Evolutionary conservation across 2,797 vertebrate species (phyloP).

Genomic region (Galago senegalensis): DNA sequence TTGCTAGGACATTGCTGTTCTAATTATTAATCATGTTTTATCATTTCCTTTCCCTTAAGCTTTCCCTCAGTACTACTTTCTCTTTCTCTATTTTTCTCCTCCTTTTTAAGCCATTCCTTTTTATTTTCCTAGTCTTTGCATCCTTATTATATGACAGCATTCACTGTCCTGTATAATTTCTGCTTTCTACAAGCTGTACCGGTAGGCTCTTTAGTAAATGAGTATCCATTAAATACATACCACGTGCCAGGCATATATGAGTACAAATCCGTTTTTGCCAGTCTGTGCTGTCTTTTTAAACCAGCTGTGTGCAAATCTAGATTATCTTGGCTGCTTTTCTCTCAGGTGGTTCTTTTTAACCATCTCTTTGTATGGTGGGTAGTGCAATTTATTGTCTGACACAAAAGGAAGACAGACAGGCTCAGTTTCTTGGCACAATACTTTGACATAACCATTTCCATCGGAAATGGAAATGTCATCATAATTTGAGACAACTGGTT

Average conservation of each 20-base stretch:
- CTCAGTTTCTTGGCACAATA: neutral
- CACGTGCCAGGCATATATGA: neutral
- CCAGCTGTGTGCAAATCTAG: neutral
- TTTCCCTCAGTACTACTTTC: neutral
- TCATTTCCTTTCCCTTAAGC: neutral
- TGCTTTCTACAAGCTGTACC: neutral
- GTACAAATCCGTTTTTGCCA: neutral
- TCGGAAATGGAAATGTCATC: neutral
- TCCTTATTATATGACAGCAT: neutral
- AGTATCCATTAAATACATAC: constrained; percentile 48
- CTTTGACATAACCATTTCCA: neutral
- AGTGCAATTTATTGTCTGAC: constrained; percentile 33
- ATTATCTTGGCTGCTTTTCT: neutral
- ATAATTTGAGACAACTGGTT: neutral
- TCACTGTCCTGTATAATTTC: neutral
- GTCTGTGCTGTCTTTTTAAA: neutral
- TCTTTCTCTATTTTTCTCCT: neutral
- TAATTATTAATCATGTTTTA: neutral
- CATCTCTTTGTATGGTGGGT: neutral
- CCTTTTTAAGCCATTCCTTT: neutral
- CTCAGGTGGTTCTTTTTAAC: neutral
- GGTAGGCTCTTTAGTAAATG: neutral
- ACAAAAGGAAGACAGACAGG: constrained; percentile 2
- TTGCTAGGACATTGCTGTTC: neutral
- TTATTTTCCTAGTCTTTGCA: neutral